Evolutionary conservation across 2,888 invertebrate genomes (phyloP), one percentile per base, ranked within the genome.

Genomic region (Mamestra brassicae): DNA sequence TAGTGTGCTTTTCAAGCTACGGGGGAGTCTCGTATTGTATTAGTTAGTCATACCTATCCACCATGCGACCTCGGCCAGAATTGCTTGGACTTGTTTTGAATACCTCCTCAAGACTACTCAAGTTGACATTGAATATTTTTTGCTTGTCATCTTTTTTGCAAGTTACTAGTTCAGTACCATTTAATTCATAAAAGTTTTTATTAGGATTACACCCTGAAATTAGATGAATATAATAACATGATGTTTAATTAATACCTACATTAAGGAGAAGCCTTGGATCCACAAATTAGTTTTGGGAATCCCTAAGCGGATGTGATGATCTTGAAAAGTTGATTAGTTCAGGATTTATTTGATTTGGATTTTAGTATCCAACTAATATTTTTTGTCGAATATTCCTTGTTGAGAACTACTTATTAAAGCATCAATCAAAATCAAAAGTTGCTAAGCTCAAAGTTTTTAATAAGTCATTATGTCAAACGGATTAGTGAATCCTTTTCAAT

Each of bases 161-260:
- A 15, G 45, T 10, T 36, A 13, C 54, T 7, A 61, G 10, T 50
- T 10, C 55, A 17, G n/a, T 55, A 60, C 34, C 38, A 47, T 66
- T 78, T 82, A 64, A 78, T 72, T 82, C 66, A 60, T 64, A 58
- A 38, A 68, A 42, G 61, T 76, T 83, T 78, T 82, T 84, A 17
- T 64, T 26, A n/a, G 13, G 10, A 57, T 69, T 36, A 74, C 72
- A 75, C 69, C 69, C 73, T 66, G 54, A 76, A 76, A 74, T 84
- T 71, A 66, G 61, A 55, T 75, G 38, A 4, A 36, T 15, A 54
- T 72, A 62, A 64, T 57, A 58, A 54, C 17, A 63, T 47, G 47
- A 34, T 64, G 42, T 45, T 42, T 68, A 65, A 67, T 61, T 77
- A 82, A 52, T 60, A 61, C 3, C 54, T 50, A 70, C 17, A 17